These are phyloP conservation scores for Campoplex capitator DNA, from an alignment of 2,888 invertebrate genomes.

Conservation along the genomic window DNA sequence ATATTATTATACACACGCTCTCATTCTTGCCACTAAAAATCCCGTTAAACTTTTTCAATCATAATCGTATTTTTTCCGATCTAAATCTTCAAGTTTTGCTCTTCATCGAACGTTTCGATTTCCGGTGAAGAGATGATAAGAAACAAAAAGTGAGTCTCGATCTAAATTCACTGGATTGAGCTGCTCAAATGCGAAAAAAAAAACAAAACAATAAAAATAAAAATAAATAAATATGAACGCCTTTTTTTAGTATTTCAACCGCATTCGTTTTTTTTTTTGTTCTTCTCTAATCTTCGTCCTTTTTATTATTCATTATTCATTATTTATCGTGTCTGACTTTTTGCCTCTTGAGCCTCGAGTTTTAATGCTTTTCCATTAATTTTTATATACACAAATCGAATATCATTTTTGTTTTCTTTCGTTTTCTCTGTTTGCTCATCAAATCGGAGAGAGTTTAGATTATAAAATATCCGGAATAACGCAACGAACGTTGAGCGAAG, in stretches of 20 bases:
- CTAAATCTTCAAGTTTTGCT: background rate
- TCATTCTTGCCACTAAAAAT: slow-evolving; percentile 37
- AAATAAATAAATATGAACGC: background rate
- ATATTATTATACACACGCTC: slow-evolving; percentile 50
- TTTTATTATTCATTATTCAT: background rate
- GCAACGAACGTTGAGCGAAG: slow-evolving; percentile 77
- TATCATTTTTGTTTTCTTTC: background rate
- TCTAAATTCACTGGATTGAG: background rate
- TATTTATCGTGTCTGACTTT: slow-evolving; percentile 2
- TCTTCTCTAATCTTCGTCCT: slow-evolving; percentile 37
- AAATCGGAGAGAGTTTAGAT: slow-evolving; percentile 52
- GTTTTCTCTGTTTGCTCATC: slow-evolving; percentile 21
- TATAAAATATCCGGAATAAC: slow-evolving; percentile 46
- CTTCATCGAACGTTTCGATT: background rate
- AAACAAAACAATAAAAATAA: too few species aligned
- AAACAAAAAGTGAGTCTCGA: background rate
- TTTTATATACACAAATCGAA: slow-evolving; percentile 21
- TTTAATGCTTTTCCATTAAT: slow-evolving; percentile 21
- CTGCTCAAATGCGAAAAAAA: background rate
- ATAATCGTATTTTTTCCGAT: slow-evolving; percentile 25
- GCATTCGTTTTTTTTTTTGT: background rate
- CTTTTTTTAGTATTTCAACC: slow-evolving; percentile 13
- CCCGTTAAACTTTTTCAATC: slow-evolving; percentile 2
- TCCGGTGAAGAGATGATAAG: slow-evolving; percentile 14
- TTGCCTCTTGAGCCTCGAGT: slow-evolving; percentile 25